Conservation (phyloP, 2,113 vertebrate genomes). For the Pterocles orientalis region DNA sequence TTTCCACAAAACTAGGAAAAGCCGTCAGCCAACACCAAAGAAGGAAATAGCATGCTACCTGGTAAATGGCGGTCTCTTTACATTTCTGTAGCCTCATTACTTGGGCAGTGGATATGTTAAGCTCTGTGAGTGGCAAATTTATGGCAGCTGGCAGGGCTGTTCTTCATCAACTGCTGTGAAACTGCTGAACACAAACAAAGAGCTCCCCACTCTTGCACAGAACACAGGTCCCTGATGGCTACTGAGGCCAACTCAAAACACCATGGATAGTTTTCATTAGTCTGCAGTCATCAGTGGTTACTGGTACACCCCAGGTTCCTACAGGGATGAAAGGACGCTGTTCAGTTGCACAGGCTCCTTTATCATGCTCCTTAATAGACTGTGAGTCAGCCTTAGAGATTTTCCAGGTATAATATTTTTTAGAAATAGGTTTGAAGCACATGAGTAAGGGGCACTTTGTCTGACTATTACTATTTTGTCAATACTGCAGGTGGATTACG, state of each 20-base stretch:
- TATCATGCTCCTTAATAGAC: not conserved
- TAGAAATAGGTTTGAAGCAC: not conserved
- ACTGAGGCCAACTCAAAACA: not conserved
- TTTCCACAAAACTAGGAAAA: not conserved
- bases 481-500: not conserved
- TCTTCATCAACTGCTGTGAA: not conserved
- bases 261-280: not conserved
- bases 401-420: not conserved
- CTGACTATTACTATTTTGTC: not conserved
- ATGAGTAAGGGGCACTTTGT: not conserved
- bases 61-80: not conserved
- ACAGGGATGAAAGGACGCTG: not conserved
- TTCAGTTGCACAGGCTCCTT: not conserved
- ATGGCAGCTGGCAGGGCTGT: not conserved
- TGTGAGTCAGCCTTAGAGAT: not conserved
- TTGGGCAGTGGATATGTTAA: not conserved
- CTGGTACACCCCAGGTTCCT: accelerated
- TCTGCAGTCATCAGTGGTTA: not conserved
- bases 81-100: not conserved
- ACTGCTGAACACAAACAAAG: not conserved
- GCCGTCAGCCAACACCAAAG: not conserved
- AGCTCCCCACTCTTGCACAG: not conserved
- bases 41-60: accelerated
- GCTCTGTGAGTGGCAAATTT: not conserved
- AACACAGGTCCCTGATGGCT: not conserved